These are phyloP conservation scores for Bicyclus anynana DNA, from an alignment of 1,140 invertebrate species.

Conservation along the genomic window DNA sequence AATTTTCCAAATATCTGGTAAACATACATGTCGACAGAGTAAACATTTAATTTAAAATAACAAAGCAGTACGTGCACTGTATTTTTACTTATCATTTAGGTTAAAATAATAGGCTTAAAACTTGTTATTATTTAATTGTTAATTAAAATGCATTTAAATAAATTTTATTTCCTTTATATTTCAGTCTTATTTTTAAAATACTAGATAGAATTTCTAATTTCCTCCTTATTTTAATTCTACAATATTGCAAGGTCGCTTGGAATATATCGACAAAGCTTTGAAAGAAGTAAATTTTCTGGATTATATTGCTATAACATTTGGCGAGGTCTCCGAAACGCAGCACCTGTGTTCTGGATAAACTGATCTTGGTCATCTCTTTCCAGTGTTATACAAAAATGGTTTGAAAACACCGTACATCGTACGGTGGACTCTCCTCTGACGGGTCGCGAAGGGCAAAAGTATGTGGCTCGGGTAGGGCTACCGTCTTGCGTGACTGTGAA, in stretches of 20 bases:
- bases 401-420: slow-evolving; percentile 67
- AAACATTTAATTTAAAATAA: too few species aligned
- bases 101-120: neutral
- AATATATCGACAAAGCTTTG: too few species aligned
- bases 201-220: neutral
- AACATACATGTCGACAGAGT: too few species aligned
- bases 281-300: neutral
- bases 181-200: slow-evolving; percentile 20
- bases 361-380: slow-evolving; percentile 58
- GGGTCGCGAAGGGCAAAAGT: slow-evolving; percentile 59
- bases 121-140: neutral
- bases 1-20: too few species aligned
- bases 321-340: slow-evolving; percentile 50
- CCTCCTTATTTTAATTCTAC: too few species aligned
- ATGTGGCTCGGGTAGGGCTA: slow-evolving; percentile 45
- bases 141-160: neutral
- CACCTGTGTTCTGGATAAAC: slow-evolving; percentile 42
- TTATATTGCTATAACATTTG: neutral
- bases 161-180: neutral
- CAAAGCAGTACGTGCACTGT: too few species aligned
- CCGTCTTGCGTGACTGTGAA: slow-evolving; percentile 55
- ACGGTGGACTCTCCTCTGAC: slow-evolving; percentile 37
- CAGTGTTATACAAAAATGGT: slow-evolving; percentile 62
- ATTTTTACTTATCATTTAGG: too few species aligned
- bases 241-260: too few species aligned